These are phyloP conservation scores for Hypolimnas misippus DNA, from an alignment of 2,888 invertebrate species.

Conservation along the genomic window DNA sequence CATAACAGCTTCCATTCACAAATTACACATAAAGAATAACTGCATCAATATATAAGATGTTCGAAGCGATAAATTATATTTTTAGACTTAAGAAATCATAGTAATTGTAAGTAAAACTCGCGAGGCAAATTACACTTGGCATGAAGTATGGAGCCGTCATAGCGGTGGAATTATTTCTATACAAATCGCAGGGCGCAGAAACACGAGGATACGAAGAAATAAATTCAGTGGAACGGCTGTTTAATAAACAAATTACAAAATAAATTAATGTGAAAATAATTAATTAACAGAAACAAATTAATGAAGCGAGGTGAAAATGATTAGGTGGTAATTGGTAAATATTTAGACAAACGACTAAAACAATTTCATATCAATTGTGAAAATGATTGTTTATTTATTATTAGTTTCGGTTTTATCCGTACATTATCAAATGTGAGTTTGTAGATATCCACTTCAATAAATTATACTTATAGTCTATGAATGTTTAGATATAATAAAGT, in stretches of 20 bases:
- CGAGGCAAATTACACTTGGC: slow-evolving; percentile 72
- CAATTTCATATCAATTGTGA: not conserved
- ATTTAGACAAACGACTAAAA: not conserved
- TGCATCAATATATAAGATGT: not conserved
- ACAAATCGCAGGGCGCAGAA: slow-evolving; percentile 64
- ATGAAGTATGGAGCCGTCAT: slow-evolving; percentile 65
- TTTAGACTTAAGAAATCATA: slow-evolving; percentile 50
- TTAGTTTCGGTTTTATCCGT: not conserved
- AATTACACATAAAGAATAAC: not conserved
- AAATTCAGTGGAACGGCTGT: slow-evolving; percentile 27
- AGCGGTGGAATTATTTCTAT: slow-evolving; percentile 69
- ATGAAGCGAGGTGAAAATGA: not conserved
- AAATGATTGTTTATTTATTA: not conserved
- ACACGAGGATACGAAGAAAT: slow-evolving; percentile 39
- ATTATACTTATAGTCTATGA: too few relatives aligned
- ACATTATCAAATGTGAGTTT: not conserved
- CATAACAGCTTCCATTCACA: not conserved
- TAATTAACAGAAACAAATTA: not conserved
- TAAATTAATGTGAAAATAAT: not conserved
- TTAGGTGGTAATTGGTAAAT: slow-evolving; percentile 3
- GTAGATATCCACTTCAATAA: too few relatives aligned
- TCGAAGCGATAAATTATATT: too few relatives aligned
- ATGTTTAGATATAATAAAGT: too few relatives aligned
- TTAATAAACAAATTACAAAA: slow-evolving; percentile 2
- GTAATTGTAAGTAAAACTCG: slow-evolving; percentile 74